Percentiles rank a stretch among this genome's conserved stretches.
phyloP scores from a whole-genome alignment of 53 echinoderm and acorn worm species.

The Holothuria scabra region DNA sequence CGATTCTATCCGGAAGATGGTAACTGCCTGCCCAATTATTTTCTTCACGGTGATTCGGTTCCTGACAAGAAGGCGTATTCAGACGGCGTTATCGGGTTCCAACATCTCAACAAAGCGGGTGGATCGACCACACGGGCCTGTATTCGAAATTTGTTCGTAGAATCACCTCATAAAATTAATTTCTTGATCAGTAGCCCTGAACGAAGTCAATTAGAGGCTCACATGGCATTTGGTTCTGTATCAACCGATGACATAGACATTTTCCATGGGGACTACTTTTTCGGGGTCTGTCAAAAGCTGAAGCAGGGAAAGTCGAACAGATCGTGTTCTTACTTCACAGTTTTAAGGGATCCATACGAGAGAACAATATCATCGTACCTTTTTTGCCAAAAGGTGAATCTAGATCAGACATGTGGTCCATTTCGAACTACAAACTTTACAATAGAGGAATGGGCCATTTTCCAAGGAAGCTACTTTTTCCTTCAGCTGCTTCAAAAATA shows the following conservation, averaged over 20 bases:
- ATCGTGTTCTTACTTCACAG: constrained; percentile 78
- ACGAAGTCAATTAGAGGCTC: neutral
- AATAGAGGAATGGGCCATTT: constrained; percentile 76
- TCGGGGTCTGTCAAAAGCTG: constrained; percentile 72
- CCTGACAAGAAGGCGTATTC: constrained; percentile 13
- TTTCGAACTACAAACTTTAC: constrained; percentile 43
- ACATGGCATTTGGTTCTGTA: neutral
- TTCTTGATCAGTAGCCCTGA: neutral
- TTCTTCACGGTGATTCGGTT: neutral
- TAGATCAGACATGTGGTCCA: constrained; percentile 73
- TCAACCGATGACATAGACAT: constrained; percentile 25
- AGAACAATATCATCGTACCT: constrained; percentile 68
- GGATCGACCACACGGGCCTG: constrained; percentile 76
- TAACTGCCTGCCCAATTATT: constrained; percentile 13
- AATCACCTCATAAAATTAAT: neutral
- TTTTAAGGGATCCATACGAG: constrained; percentile 78
- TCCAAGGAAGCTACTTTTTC: constrained; percentile 86
- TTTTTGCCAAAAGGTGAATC: constrained; percentile 63
- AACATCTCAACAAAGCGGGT: constrained; percentile 83
- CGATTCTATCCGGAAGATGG: constrained; percentile 1
- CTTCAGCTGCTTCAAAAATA: constrained; percentile 70
- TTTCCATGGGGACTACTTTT: constrained; percentile 69
- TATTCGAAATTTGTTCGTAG: constrained; percentile 12
- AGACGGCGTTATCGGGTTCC: constrained; percentile 54
- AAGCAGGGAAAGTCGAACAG: neutral